phyloP scores from a whole-genome alignment of 2,888 invertebrate genomes.

The Xylota segnis region DNA sequence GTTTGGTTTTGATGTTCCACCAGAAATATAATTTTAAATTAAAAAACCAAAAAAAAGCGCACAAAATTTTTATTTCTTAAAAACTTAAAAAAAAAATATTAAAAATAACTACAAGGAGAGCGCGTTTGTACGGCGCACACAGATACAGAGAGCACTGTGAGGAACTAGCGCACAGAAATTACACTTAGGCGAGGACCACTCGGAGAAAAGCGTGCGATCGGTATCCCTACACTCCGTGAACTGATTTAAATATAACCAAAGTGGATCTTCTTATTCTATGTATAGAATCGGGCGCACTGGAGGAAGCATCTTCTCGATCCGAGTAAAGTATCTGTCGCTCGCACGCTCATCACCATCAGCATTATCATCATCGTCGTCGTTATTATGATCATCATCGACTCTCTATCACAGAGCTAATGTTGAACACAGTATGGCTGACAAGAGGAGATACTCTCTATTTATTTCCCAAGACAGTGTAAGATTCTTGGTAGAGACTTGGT shows the following conservation, averaged over 20 bases:
- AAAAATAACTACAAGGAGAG: constrained; percentile 60
- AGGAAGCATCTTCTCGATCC: constrained; percentile 52
- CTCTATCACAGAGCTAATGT: constrained; percentile 10
- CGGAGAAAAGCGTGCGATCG: constrained; percentile 76
- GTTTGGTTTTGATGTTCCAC: constrained; percentile 45
- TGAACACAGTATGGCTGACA: constrained; percentile 50
- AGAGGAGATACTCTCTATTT: too few species aligned
- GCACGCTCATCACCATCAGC: constrained; percentile 57
- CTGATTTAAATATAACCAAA: constrained; percentile 78
- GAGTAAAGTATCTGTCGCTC: constrained; percentile 63
- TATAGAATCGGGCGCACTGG: constrained; percentile 65
- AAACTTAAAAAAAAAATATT: constrained; percentile 36
- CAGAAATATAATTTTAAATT: constrained; percentile 24
- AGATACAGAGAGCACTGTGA: constrained; percentile 47
- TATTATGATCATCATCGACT: background rate
- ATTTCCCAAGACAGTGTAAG: too few species aligned
- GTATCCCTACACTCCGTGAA: constrained; percentile 79
- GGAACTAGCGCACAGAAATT: constrained; percentile 56
- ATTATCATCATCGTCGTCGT: background rate
- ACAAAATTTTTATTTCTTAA: constrained; percentile 16
- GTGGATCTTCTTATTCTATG: constrained; percentile 81
- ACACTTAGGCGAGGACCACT: constrained; percentile 70
- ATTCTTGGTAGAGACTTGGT: too few species aligned
- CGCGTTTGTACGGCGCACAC: constrained; percentile 33
- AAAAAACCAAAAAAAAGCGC: constrained; percentile 8